Base-by-base conservation (phyloP, 1,140 invertebrate species). In the Hylaeus anthracinus region DNA sequence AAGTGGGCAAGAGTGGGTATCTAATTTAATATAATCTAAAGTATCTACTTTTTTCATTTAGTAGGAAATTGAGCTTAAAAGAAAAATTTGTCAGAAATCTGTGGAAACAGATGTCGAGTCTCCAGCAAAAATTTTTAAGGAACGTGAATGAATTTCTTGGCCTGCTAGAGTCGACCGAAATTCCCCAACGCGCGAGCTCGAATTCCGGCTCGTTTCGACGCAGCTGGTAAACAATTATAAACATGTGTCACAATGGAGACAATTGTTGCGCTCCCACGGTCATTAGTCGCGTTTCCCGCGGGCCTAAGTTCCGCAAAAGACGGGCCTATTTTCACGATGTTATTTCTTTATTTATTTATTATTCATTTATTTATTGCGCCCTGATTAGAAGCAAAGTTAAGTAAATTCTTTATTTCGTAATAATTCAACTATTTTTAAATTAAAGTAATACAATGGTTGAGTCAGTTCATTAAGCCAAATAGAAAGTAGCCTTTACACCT, bases 211-310 rank as follows among this genome's bases (percentile, higher is more conserved):
- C 77, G 81, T 72, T 77, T 70, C 70, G 90, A 91, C 90, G 89
- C 86, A 81, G 86, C 86, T 86, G 67, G 87, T 87, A 91, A 91
- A 91, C 88, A 91, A 89, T 90, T 90, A 90, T 87, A 87, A 79
- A 79, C 77, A 79, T 88, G 83, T 85, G 86, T 88, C 77, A 79
- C 81, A 88, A 90, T 91, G 86, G 86, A 89, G 90, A 90, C 90
- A 92, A 92, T 92, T 91, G 89, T 75, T 77, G 61, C 76, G 87
- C 89, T 92, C 91, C 86, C 92, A 92, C 91, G 91, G 73, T 88
- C 83, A 90, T 91, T 88, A 89, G 79, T 72, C 76, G 81, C 84
- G 79, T 86, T 88, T 86, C 86, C 79, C 83, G 78, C 77, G 45
- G 56, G 75, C 65, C 74, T n/a, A 15, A 58, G 72, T 74, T 74